Conservation (phyloP, 2,113 vertebrate species). For the Nesogale talazaci region DNA sequence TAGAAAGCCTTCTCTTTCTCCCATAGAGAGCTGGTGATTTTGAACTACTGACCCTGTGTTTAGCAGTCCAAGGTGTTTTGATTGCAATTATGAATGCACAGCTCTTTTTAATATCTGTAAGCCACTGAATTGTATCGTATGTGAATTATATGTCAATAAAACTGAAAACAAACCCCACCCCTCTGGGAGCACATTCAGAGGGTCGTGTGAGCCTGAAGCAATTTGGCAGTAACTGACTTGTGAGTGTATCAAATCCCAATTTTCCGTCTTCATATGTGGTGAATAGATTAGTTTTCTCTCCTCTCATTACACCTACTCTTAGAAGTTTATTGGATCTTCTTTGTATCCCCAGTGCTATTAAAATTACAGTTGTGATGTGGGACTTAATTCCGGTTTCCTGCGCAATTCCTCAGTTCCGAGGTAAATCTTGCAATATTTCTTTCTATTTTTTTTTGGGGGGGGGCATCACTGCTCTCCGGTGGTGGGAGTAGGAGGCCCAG, state of each 20-base stretch:
- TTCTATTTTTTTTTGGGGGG: too few relatives aligned
- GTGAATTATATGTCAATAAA: too few relatives aligned
- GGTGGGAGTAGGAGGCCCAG: too few relatives aligned
- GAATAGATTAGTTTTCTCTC: background rate
- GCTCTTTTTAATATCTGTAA: too few relatives aligned
- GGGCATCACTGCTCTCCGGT: too few relatives aligned
- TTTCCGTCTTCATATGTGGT: slow-evolving; percentile 9
- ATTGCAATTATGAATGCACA: too few relatives aligned
- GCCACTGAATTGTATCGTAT: too few relatives aligned
- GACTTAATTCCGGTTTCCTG: background rate
- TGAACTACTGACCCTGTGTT: too few relatives aligned
- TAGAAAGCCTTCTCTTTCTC: too few relatives aligned
- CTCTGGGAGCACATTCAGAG: background rate
- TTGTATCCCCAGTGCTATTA: background rate
- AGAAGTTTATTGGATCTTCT: background rate
- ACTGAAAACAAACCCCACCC: too few relatives aligned
- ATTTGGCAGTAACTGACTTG: background rate
- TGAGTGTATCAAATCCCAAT: background rate
- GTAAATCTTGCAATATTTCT: slow-evolving; percentile 27
- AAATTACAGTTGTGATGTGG: background rate
- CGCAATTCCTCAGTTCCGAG: background rate
- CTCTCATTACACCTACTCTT: background rate
- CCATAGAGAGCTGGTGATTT: too few relatives aligned
- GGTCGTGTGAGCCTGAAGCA: background rate
- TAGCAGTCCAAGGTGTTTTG: too few relatives aligned